These are phyloP conservation scores for Drosophila guanche DNA, from an alignment of 1,140 invertebrate genomes.

Conservation along the genomic window DNA sequence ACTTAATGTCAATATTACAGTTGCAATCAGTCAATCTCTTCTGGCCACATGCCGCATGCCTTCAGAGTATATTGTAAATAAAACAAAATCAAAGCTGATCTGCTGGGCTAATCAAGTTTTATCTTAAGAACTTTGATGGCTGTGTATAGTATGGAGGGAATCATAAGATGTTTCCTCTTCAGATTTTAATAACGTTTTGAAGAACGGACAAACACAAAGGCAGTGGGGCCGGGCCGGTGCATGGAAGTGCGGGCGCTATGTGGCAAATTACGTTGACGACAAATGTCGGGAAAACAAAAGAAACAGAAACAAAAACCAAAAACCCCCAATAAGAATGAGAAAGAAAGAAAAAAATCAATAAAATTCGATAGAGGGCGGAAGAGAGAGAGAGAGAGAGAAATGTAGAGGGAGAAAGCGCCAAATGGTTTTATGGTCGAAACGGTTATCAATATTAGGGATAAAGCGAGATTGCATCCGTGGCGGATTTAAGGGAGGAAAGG, in stretches of 20 bases:
- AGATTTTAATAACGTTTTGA: slow-evolving; percentile 50
- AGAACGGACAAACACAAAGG: slow-evolving; percentile 33
- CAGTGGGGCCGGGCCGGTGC: background rate
- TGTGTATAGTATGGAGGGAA: slow-evolving; percentile 6
- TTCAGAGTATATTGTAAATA: too few relatives aligned
- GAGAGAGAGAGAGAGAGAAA: background rate
- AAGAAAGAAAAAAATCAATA: slow-evolving; percentile 67
- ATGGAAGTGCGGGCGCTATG: background rate
- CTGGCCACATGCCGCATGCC: too few relatives aligned
- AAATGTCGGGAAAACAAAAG: slow-evolving; percentile 42
- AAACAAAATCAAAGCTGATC: background rate
- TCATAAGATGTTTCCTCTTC: slow-evolving; percentile 27
- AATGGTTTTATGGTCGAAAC: slow-evolving; percentile 71
- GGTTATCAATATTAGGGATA: slow-evolving; percentile 48
- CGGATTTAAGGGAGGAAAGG: background rate
- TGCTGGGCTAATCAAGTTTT: slow-evolving; percentile 43
- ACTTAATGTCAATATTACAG: too few relatives aligned
- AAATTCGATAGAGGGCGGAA: slow-evolving; percentile 69
- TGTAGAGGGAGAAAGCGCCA: slow-evolving; percentile 27
- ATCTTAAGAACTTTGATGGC: slow-evolving; percentile 28
- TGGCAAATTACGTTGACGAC: slow-evolving; percentile 71
- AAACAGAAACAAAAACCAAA: slow-evolving; percentile 16
- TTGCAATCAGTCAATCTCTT: too few relatives aligned
- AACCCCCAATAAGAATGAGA: slow-evolving; percentile 10
- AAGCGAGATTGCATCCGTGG: slow-evolving; percentile 3